These are phyloP conservation scores for Serrognathus titanus DNA, from an alignment of 2,888 invertebrate genomes.

Conservation along the genomic window DNA sequence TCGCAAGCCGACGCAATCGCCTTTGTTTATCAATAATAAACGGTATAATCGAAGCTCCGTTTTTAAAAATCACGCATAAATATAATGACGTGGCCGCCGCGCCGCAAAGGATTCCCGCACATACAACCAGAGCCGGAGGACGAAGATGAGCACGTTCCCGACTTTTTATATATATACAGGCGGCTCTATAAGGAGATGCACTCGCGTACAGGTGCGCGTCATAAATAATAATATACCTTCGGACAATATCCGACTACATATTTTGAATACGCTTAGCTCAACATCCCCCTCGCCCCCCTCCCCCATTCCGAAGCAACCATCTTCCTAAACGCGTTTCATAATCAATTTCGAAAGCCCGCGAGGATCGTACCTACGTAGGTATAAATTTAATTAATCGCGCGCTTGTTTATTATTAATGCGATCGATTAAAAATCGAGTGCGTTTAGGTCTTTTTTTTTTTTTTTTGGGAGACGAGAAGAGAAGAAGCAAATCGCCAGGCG, in stretches of 20 bases:
- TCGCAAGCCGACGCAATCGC: neutral
- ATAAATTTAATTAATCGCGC: neutral
- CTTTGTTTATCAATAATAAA: neutral
- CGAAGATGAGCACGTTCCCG: slow-evolving; percentile 3
- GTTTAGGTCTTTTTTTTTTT: neutral
- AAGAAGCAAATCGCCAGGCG: no score
- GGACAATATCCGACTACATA: slow-evolving; percentile 3
- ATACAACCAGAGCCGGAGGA: neutral
- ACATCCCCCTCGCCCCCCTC: neutral
- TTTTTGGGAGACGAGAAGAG: neutral
- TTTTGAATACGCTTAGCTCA: neutral
- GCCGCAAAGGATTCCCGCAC: neutral
- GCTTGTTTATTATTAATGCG: neutral
- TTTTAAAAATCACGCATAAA: neutral
- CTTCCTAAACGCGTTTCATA: no score
- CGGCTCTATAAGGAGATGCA: neutral
- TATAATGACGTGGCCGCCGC: neutral
- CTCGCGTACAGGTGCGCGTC: slow-evolving; percentile 1
- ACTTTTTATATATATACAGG: neutral
- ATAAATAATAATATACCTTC: slow-evolving; percentile 1
- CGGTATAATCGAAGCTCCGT: neutral
- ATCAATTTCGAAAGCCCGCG: no score
- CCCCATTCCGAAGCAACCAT: no score
- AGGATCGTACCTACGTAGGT: no score
- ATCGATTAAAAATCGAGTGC: no score